A percentile compares a stretch with the other conserved stretches of the same genome.
These are phyloP conservation scores for Thecophora atra DNA, from an alignment of 2,888 invertebrate species.

Conservation along the genomic window DNA sequence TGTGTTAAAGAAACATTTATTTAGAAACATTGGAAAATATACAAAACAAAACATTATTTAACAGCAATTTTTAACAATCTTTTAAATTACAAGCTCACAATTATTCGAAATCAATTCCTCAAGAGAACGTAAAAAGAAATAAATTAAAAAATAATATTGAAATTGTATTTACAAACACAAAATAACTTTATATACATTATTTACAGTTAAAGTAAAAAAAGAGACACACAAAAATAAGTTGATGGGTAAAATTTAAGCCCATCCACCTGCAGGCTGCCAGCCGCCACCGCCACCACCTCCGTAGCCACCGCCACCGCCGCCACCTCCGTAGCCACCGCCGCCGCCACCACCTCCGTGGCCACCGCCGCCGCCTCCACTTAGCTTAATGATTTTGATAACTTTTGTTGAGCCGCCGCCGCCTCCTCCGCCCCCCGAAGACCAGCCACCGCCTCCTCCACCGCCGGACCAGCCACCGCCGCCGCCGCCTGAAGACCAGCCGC, in stretches of 20 bases:
- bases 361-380: conserved; percentile 44
- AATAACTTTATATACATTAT: conserved; percentile 5
- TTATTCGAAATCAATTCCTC: background rate
- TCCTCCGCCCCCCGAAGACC: conserved; percentile 48
- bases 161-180: background rate
- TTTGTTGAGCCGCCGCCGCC: conserved; percentile 44
- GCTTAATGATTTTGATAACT: conserved; percentile 10
- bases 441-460: conserved; percentile 40
- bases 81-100: background rate
- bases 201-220: conserved; percentile 9
- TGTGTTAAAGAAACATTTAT: too few relatives aligned
- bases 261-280: conserved; percentile 44
- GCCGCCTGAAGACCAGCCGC: conserved; percentile 46
- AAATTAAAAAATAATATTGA: background rate
- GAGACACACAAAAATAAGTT: too few relatives aligned
- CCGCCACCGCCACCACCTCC: conserved; percentile 48
- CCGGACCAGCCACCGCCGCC: conserved; percentile 44
- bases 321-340: conserved; percentile 47
- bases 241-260: conserved; percentile 39
- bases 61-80: background rate
- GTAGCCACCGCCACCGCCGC: conserved; percentile 50
- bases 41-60: background rate
- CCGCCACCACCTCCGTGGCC: conserved; percentile 48
- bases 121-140: background rate
- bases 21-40: too few relatives aligned